Evolutionary conservation across 2,888 invertebrate genomes (phyloP), one percentile per base, ranked within the genome.

Genomic region (Teleiodes luculella): DNA sequence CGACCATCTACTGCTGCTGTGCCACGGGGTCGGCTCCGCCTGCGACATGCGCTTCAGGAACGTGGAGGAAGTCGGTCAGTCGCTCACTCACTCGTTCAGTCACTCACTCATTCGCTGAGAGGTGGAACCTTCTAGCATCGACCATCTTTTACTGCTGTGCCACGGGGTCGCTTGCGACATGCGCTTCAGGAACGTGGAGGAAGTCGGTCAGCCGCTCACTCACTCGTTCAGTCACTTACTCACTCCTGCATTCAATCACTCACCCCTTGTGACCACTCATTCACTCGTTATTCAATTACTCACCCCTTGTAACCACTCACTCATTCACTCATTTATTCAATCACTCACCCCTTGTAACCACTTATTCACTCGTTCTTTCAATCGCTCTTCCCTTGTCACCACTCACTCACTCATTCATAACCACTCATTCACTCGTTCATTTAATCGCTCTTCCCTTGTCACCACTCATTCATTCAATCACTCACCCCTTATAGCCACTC

Each of bases 141-240:
- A 97, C 72, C 97, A 97, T 74, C 82, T 97, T 16, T 85, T 97
- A 52, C 93, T 97, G 72, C 87, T 97, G 60, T 95, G 97, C 16
- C 97, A 97, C 73, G 97, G 97, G 2, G 96, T 97, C 52, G 96
- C 95, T 0, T 98, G 98, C 78, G 98, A 98, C 79, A 92, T 98
- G 64, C 94, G 96, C 67, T 96, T 98, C 78, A 90, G 98, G 58
- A 91, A 93, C 6, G 95, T 98, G 0, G 95, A 97, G 72, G 97
- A 98, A 48, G 48, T 48, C n/a, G 48, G 48, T 48, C 33, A 20
- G 48, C 18, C 11, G 4, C 7, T 2, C 8, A 14, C 1, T 14
- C 14, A 41, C 10, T 37, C 5, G 7, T 7, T 37, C 16, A 20
- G 5, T 3, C 20, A 43, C 20, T 41, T 18, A 10, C 18, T 41